Percentiles rank a stretch among this genome's conserved stretches.
Conservation (phyloP, 2,888 invertebrate genomes). For the Conops quadrifasciatus region DNA sequence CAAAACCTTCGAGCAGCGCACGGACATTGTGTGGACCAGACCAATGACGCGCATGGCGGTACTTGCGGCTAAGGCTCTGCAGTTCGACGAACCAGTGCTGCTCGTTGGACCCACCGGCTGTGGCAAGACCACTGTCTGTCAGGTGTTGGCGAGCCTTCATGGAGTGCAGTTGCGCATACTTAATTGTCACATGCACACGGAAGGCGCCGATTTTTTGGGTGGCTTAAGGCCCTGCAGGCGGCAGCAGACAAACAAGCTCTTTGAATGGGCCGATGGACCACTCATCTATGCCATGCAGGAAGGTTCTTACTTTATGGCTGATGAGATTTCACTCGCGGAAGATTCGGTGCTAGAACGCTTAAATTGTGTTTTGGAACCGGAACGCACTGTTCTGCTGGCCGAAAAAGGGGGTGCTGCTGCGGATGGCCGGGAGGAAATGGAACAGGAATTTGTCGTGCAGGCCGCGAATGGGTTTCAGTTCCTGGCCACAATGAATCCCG, state of each 20-base stretch:
- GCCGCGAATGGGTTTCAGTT: slow-evolving; percentile 85
- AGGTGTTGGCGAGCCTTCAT: slow-evolving; percentile 80
- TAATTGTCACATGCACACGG: slow-evolving; percentile 99
- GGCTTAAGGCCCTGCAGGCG: slow-evolving; percentile 87
- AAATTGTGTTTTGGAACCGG: slow-evolving; percentile 94
- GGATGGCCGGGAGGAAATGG: slow-evolving; percentile 47
- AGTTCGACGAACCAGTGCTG: slow-evolving; percentile 92
- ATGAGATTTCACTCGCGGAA: slow-evolving; percentile 98
- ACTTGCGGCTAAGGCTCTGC: slow-evolving; percentile 82
- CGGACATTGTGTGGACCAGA: slow-evolving; percentile 93
- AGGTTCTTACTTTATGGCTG: slow-evolving; percentile 91
- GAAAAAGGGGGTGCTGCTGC: slow-evolving; percentile 80
- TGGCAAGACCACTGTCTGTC: slow-evolving; percentile 96
- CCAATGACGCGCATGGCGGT: slow-evolving; percentile 86
- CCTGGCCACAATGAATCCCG: slow-evolving; percentile 99
- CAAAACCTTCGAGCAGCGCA: slow-evolving; percentile 67
- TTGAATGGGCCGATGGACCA: slow-evolving; percentile 99
- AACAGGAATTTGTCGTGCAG: slow-evolving; percentile 70
- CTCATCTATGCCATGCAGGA: slow-evolving; percentile 88
- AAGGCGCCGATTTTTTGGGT: slow-evolving; percentile 97
- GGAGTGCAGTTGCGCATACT: slow-evolving; percentile 77
- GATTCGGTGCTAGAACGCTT: slow-evolving; percentile 97
- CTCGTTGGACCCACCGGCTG: slow-evolving; percentile 98
- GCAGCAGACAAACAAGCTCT: slow-evolving; percentile 69
- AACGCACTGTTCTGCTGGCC: slow-evolving; percentile 86